These are phyloP conservation scores for Cyclina sinensis DNA, from an alignment of 1,140 invertebrate species.

Conservation along the genomic window DNA sequence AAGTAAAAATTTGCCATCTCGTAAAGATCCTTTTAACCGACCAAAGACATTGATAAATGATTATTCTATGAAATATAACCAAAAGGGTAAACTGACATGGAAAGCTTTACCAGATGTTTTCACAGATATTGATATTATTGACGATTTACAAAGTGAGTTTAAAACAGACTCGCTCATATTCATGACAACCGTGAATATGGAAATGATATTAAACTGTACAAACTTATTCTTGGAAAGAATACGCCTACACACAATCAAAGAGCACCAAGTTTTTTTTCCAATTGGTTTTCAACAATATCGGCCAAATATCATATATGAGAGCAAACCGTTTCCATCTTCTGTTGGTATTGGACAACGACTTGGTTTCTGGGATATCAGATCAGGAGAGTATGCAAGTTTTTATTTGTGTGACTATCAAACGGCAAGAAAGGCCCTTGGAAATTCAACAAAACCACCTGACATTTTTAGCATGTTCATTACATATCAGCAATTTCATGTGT, in stretches of 20 bases:
- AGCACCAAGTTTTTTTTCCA: slow-evolving; percentile 86
- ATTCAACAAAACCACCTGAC: slow-evolving; percentile 76
- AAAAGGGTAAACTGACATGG: slow-evolving; percentile 90
- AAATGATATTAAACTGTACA: slow-evolving; percentile 90
- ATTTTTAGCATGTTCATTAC: slow-evolving; percentile 91
- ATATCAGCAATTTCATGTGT: slow-evolving; percentile 89
- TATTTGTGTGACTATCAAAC: slow-evolving; percentile 93
- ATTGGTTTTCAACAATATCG: slow-evolving; percentile 86
- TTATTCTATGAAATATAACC: slow-evolving; percentile 90
- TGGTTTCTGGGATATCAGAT: slow-evolving; percentile 93
- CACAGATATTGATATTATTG: slow-evolving; percentile 90
- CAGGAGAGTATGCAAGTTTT: slow-evolving; percentile 92
- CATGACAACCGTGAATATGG: slow-evolving; percentile 86
- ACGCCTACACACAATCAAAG: slow-evolving; percentile 86
- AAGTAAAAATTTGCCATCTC: background rate
- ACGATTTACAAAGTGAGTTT: slow-evolving; percentile 91
- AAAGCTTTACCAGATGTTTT: slow-evolving; percentile 88
- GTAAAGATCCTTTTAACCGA: slow-evolving; percentile 76
- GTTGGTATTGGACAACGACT: slow-evolving; percentile 92
- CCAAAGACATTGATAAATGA: slow-evolving; percentile 87
- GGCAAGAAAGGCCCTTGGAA: slow-evolving; percentile 89
- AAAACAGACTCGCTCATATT: slow-evolving; percentile 80
- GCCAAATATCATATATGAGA: slow-evolving; percentile 84
- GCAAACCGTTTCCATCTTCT: slow-evolving; percentile 87
- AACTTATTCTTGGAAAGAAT: slow-evolving; percentile 91